Conservation (phyloP, 1,140 invertebrate species). For the Microplitis demolitor region DNA sequence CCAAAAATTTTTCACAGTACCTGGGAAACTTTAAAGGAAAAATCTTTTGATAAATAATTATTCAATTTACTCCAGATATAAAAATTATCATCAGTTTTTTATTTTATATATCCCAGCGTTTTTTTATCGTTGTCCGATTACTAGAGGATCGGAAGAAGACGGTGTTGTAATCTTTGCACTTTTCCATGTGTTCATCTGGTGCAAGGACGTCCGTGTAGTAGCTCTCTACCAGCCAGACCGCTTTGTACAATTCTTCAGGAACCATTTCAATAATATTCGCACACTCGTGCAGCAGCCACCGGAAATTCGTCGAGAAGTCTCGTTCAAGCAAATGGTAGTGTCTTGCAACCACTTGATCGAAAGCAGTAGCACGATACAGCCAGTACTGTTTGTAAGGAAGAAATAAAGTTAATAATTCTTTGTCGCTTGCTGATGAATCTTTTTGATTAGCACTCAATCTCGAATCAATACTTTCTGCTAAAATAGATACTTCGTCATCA, state of each 20-base stretch:
- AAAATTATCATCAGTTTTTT: not conserved
- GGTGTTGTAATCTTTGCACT: slow-evolving; percentile 2
- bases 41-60: too few relatives aligned
- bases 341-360: slow-evolving; percentile 40
- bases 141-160: not conserved
- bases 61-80: not conserved
- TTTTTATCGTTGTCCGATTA: slow-evolving; percentile 6
- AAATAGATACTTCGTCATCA: slow-evolving; percentile 36
- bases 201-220: slow-evolving; percentile 38
- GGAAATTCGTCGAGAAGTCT: slow-evolving; percentile 58
- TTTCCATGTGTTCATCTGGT: not conserved
- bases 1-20: too few relatives aligned
- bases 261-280: slow-evolving; percentile 55
- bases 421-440: not conserved
- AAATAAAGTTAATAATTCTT: slow-evolving; percentile 33
- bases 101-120: slow-evolving; percentile 11
- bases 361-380: slow-evolving; percentile 46
- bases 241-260: slow-evolving; percentile 57
- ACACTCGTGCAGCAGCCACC: slow-evolving; percentile 63
- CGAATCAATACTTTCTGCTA: slow-evolving; percentile 19
- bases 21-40: too few relatives aligned
- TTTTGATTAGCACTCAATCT: not conserved
- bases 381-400: slow-evolving; percentile 51
- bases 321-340: slow-evolving; percentile 51
- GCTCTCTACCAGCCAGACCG: slow-evolving; percentile 49